Conservation (phyloP, 2,888 invertebrate species). For the Pseudanteris insignis region DNA sequence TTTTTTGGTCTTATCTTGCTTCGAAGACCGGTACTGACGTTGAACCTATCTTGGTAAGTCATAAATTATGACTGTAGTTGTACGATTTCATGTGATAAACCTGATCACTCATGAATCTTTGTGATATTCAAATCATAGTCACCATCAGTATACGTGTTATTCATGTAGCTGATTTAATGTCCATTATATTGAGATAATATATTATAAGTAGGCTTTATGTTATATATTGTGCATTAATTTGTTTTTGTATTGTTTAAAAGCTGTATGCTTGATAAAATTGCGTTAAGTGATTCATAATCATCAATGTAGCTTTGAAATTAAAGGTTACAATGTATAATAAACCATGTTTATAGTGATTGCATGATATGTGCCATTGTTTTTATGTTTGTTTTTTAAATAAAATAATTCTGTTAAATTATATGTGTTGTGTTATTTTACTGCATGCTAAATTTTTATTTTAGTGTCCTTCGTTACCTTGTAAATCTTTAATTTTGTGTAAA, state of each 20-base stretch:
- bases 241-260: too few species aligned
- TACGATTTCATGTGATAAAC: slow-evolving; percentile 18
- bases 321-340: too few species aligned
- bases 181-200: too few species aligned
- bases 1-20: slow-evolving; percentile 58
- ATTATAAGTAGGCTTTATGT: too few species aligned
- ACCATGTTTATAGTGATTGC: slow-evolving; percentile 14
- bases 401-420: slow-evolving; percentile 20
- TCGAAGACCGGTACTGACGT: slow-evolving; percentile 71
- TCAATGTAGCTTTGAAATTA: too few species aligned
- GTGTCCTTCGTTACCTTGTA: too few species aligned
- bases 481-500: too few species aligned
- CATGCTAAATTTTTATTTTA: too few species aligned
- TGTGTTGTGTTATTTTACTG: slow-evolving; percentile 28
- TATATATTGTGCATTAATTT: too few species aligned
- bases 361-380: slow-evolving; percentile 18
- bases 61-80: slow-evolving; percentile 50
- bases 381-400: slow-evolving; percentile 24
- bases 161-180: slow-evolving; percentile 10
- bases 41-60: slow-evolving; percentile 97
- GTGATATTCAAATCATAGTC: slow-evolving; percentile 20
- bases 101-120: slow-evolving; percentile 28
- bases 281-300: too few species aligned
- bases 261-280: too few species aligned
- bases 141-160: slow-evolving; percentile 1